Base-by-base conservation (phyloP, 1,140 invertebrate species). In the Catajapyx aquilonaris region DNA sequence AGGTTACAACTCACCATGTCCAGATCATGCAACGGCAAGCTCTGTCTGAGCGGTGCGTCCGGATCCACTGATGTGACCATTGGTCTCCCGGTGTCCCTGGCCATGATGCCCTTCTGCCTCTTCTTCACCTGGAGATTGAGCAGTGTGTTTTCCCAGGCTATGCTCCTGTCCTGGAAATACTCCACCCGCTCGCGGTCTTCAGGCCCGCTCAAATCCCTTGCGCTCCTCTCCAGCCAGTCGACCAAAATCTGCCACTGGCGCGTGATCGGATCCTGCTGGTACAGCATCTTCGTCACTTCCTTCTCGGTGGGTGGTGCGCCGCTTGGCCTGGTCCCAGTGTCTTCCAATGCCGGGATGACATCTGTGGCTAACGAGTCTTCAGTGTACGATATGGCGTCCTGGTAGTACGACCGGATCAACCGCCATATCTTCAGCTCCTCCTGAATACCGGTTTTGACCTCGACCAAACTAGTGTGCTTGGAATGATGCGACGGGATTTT, bases 161-260 rank as follows among this genome's bases (percentile, higher is more conserved):
- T 66, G 31, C 76, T 76, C 51, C 71, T 71, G 47, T 80, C 75
- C 5, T 73, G 68, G 48, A 75, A 81, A 50, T 74, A 68, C 44
- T 78, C 68, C 10, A 76, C 56, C 23, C 71, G 61, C 25, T 69
- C 66, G 31, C 66, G 64, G 33, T 61, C 62, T 37, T 66, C 65
- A 23, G 69, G 68, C 48, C 70, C 64, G 2, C 57, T 41, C 11
- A 35, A 4, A 49, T 86, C 79, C 15, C 69, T 56, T 11, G 78
- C 73, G 56, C 76, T 83, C 35, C 72, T 69, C 57, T 95, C 88
- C 20, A 95, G 53, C 87, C 88, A 94, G 55, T 94, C 86, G 15
- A 93, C 73, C 21, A 95, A 72, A 32, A 88, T 52, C 55, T 88
- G 81, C 49, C 76, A 70, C 56, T 63, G 43, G 34, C 23, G 7